Conservation (phyloP, 2,888 invertebrate genomes). For the Drosophila mimica region DNA sequence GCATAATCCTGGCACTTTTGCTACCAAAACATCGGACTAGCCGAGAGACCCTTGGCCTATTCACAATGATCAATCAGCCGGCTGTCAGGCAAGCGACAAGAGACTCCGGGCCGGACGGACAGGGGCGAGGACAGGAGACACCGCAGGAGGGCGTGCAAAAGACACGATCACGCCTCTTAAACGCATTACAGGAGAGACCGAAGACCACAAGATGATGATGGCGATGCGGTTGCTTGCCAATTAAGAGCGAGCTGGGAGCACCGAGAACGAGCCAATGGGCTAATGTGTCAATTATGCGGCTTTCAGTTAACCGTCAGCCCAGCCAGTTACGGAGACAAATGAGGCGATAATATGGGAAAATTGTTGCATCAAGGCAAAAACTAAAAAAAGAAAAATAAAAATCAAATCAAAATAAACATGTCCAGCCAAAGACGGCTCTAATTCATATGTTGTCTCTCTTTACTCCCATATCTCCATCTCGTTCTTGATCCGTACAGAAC, state of each 20-base stretch:
- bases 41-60: constrained; percentile 41
- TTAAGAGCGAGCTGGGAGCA: constrained; percentile 12
- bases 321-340: constrained; percentile 57
- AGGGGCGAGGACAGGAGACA: constrained; percentile 24
- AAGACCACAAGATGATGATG: constrained; percentile 36
- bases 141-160: constrained; percentile 79
- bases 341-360: constrained; percentile 68
- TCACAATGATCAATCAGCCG: constrained; percentile 75
- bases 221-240: constrained; percentile 40
- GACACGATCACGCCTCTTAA: constrained; percentile 80
- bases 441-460: constrained; percentile 49
- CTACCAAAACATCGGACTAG: constrained; percentile 66
- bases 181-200: constrained; percentile 57
- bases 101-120: constrained; percentile 8
- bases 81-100: constrained; percentile 51
- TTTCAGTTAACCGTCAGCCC: constrained; percentile 43
- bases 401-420: constrained; percentile 18
- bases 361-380: constrained; percentile 11
- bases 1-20: constrained; percentile 67
- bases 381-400: not conserved
- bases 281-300: constrained; percentile 80
- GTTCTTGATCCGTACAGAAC: constrained; percentile 2
- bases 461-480: constrained; percentile 1
- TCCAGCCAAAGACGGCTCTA: constrained; percentile 33
- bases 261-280: constrained; percentile 63